phyloP scores from a whole-genome alignment of 2,113 vertebrate species.

The Trematocara stigmaticum region DNA sequence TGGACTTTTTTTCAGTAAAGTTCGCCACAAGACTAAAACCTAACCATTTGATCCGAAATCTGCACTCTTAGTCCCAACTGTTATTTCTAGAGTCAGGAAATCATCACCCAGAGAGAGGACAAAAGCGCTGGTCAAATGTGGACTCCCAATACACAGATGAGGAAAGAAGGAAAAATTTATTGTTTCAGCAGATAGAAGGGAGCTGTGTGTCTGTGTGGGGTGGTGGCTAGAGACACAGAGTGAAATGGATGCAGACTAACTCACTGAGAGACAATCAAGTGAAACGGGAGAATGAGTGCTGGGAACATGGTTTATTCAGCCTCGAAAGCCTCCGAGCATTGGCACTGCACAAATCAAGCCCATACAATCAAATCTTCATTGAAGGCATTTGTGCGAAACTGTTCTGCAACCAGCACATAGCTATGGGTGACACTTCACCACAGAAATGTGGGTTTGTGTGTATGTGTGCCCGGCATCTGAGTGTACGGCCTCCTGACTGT shows the following conservation, averaged over 20 bases:
- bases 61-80: background rate
- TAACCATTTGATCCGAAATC: background rate
- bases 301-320: slow-evolving; percentile 12
- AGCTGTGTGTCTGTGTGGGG: background rate
- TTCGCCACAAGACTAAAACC: background rate
- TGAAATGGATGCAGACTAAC: slow-evolving; percentile 12
- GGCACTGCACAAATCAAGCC: slow-evolving; percentile 14
- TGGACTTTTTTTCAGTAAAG: background rate
- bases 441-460: background rate
- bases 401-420: slow-evolving; percentile 11
- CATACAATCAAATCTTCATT: slow-evolving; percentile 38
- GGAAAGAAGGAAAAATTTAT: slow-evolving; percentile 4
- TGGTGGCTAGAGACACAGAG: background rate
- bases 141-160: slow-evolving; percentile 23
- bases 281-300: slow-evolving; percentile 8
- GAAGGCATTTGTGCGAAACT: background rate
- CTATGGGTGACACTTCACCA: background rate
- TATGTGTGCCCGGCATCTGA: background rate
- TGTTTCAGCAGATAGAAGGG: slow-evolving; percentile 1
- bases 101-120: background rate
- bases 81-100: slow-evolving; percentile 18
- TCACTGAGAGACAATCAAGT: slow-evolving; percentile 20
- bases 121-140: slow-evolving; percentile 1
- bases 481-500: background rate
- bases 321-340: slow-evolving; percentile 11